Percentiles rank a stretch among this genome's conserved stretches.
These are phyloP conservation scores for Ceramica pisi DNA, from an alignment of 2,888 invertebrate genomes.

Conservation along the genomic window DNA sequence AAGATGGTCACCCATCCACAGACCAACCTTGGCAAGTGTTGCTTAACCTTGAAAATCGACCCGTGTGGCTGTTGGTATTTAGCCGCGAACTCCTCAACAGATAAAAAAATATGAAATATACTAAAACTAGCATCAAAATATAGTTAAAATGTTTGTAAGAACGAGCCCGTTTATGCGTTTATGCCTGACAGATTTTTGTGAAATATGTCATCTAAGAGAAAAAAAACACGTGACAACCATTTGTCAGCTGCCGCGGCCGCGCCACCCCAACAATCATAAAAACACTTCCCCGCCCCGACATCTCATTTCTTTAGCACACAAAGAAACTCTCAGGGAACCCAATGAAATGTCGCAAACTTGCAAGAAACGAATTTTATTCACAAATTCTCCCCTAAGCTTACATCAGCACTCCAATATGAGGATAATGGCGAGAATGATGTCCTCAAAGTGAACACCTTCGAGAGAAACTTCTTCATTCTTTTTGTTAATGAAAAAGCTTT, in stretches of 20 bases:
- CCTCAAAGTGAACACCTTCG: conserved; percentile 4
- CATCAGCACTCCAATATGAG: conserved; percentile 12
- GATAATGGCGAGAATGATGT: neutral
- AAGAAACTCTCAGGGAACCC: conserved; percentile 26
- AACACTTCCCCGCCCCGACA: neutral
- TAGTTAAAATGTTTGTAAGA: no score
- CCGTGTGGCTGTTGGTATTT: no score
- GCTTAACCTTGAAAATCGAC: no score
- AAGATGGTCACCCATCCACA: no score
- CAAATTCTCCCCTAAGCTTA: conserved; percentile 22
- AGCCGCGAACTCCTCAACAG: no score
- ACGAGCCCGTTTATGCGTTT: no score
- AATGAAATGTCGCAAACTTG: conserved; percentile 34
- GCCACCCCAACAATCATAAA: neutral
- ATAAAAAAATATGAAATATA: no score
- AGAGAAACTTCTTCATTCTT: neutral
- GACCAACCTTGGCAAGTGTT: no score
- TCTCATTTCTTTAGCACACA: conserved; percentile 29
- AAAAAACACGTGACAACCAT: conserved; percentile 10
- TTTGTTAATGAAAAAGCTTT: neutral
- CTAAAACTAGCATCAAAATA: no score
- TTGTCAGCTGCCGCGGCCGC: no score
- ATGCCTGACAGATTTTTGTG: no score
- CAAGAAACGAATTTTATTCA: conserved; percentile 26
- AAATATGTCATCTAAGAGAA: no score